phyloP scores from a whole-genome alignment of 2,797 vertebrate genomes.

The Thaleichthys pacificus region DNA sequence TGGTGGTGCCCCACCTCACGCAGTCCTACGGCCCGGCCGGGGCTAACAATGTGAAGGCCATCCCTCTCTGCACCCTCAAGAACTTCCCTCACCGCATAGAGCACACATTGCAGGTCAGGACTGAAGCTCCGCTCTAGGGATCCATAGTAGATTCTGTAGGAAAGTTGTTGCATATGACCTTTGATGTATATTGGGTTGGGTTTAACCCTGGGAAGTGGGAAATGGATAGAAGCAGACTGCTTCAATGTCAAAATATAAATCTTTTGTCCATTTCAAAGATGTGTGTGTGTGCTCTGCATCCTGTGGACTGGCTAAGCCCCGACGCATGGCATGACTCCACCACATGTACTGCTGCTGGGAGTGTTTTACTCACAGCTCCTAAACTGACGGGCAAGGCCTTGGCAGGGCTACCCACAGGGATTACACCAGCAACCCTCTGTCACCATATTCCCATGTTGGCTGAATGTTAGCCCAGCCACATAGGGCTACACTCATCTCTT shows the following conservation, averaged over 20 bases:
- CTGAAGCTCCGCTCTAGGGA: neutral
- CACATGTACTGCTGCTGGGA: neutral
- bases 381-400: neutral
- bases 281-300: no score
- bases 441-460: neutral
- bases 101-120: conserved; percentile 86
- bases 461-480: neutral
- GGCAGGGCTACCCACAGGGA: conserved; percentile 4
- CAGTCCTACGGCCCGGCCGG: conserved; percentile 54
- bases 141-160: no score
- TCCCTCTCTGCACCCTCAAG: conserved; percentile 84
- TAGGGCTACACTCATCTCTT: neutral
- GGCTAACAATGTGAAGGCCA: conserved; percentile 18
- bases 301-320: neutral
- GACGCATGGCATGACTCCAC: neutral
- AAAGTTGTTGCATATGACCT: no score
- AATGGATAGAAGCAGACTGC: no score
- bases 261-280: no score
- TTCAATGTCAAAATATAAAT: no score
- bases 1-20: conserved; percentile 81
- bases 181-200: neutral
- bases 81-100: conserved; percentile 82
- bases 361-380: neutral
- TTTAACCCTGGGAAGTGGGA: no score
- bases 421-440: neutral